Base-by-base conservation (phyloP, 1,140 invertebrate genomes). In the Holcopasites calliopsidis region DNA sequence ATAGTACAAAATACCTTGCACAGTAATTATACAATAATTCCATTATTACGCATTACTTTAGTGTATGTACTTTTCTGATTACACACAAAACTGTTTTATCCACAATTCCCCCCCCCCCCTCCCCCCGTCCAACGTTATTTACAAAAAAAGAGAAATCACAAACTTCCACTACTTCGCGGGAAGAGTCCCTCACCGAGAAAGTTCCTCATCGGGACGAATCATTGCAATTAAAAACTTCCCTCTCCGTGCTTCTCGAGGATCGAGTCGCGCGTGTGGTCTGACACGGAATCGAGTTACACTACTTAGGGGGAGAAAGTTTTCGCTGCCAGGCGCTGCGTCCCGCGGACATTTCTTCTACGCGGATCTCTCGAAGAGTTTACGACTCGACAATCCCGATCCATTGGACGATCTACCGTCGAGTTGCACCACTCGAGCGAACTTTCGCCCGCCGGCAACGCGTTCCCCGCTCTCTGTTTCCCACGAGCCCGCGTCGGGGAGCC, bases 221-320 rank as follows among this genome's bases (percentile, higher is more conserved):
- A n/a, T n/a, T n/a, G 38, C 21, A 55, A 73, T 73, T 44, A 66
- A 44, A 55, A 65, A 73, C 28, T 66, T 65, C 10, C n/a, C 13
- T 11, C 7, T 31, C 13, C 1, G 16, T 16, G n/a, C 13, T 40
- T 44, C 1, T n/a, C n/a, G n/a, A n/a, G n/a, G n/a, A n/a, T n/a
- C n/a, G 13, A 21, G 23, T 16, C 3, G 21, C 21, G 35, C 21
- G 28, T 16, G 28, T 60, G 40, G 61, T 26, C 47, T 5, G 38
- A 2, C 6, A 2, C 16, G 21, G 13, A 23, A 73, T 44, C 50
- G 58, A 54, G 61, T 73, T 73, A 42, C 35, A 44, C 57, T 50
- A 62, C 69, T 62, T 61, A 13, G n/a, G n/a, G 26, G 13, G 28
- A 42, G 50, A 73, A 73, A 73, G 38, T 64, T 54, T 10, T 16